Base-by-base conservation (phyloP, 2,113 vertebrate genomes). In the Scatophagus argus region DNA sequence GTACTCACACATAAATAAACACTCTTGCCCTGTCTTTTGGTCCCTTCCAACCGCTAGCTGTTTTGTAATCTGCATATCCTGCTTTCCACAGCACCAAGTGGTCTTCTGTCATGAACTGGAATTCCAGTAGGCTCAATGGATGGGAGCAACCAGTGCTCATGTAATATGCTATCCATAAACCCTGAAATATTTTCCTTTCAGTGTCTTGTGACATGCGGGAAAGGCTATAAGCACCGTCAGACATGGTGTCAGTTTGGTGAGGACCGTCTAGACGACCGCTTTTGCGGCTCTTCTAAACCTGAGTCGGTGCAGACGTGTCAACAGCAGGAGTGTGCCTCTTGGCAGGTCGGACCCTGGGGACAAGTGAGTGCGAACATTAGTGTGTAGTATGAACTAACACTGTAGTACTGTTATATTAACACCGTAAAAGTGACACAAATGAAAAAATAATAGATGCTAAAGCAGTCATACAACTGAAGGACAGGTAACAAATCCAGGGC, bases 261-360 rank as follows among this genome's bases (percentile, higher is more conserved):
- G 87, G 97, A 97, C 58, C 95, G 92, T 11, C 72, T 98, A 9
- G 96, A 95, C 0, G 97, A 99, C 87, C 90, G 92, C 29, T 95
- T 96, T 63, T 99, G 98, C 1, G 94, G 96, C 63, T 90, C 95
- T 17, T 90, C 93, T 0, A 98, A 98, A 91, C 98, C 98, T 0
- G 95, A 96, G 66, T 96, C 97, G 0, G 95, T 96, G 76, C 96
- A 97, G 91, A 81, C 86, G 0, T 99, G 98, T 91, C 97, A 97
- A 87, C 97, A 98, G 85, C 97, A 96, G 85, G 98, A 98, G 78
- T 99, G 98, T 89, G 97, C 98, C 4, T 96, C 97, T 36, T 99
- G 98, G 98, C 97, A 99, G 94, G 96, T 98, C 16, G 98, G 98
- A 76, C 95, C 96, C 0, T 99, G 98, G 98, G 97, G 98, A 85